phyloP scores from a whole-genome alignment of 2,888 invertebrate genomes.

The Diplazon laetatorius region DNA sequence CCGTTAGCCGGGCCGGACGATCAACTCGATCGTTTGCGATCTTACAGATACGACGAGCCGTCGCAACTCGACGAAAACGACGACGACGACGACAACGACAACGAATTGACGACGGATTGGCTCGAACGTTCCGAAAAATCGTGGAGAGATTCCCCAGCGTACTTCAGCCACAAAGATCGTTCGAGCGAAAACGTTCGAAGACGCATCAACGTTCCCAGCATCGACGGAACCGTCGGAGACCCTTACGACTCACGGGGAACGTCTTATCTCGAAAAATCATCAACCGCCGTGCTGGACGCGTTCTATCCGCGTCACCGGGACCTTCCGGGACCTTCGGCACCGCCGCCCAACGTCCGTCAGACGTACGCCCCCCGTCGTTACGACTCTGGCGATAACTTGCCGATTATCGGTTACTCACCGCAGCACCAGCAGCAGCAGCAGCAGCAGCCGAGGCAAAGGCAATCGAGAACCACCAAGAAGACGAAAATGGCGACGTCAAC shows the following conservation, averaged over 20 bases:
- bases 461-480: slow-evolving; percentile 24
- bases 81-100: slow-evolving; percentile 56
- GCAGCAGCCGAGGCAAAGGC: too few species aligned
- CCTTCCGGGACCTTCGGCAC: slow-evolving; percentile 34
- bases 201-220: slow-evolving; percentile 10
- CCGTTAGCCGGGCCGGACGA: slow-evolving; percentile 20
- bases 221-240: not conserved
- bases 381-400: slow-evolving; percentile 10
- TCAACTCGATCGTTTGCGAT: slow-evolving; percentile 42
- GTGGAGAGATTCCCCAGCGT: slow-evolving; percentile 28
- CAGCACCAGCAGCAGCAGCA: slow-evolving; percentile 9
- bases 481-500: slow-evolving; percentile 11
- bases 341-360: slow-evolving; percentile 7
- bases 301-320: slow-evolving; percentile 55
- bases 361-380: slow-evolving; percentile 20
- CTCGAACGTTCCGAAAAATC: slow-evolving; percentile 21
- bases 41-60: slow-evolving; percentile 65
- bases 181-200: slow-evolving; percentile 24
- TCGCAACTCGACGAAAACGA: slow-evolving; percentile 60
- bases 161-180: slow-evolving; percentile 4
- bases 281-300: slow-evolving; percentile 61
- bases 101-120: slow-evolving; percentile 43
- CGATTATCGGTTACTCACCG: slow-evolving; percentile 23
- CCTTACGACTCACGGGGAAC: slow-evolving; percentile 35
- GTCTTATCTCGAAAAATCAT: slow-evolving; percentile 61